Evolutionary conservation across 2,888 invertebrate species (phyloP), one percentile per base, ranked within the genome.

Genomic region (Ophioninae sp.): DNA sequence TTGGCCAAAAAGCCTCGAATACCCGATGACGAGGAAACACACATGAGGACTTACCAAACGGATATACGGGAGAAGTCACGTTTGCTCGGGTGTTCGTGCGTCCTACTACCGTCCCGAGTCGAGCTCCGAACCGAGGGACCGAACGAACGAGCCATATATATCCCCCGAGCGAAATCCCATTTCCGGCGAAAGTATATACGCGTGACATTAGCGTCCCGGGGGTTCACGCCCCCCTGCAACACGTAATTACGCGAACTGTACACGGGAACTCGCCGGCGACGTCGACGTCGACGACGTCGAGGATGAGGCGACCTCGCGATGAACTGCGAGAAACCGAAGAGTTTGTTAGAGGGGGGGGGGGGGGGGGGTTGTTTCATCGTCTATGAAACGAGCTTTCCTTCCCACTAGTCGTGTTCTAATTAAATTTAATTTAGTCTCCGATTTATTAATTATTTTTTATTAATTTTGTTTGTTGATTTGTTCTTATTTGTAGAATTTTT

Each of bases 111-210:
- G 56, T 69, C 71, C 63, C 59, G 44, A 44, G 63, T 51, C 63
- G 58, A 61, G 17, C 17, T 13, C 51, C 1, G 10, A 51, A 9
- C 9, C 17, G 51, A 17, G 17, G 51, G 67, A 59, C 67, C 67
- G 39, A 81, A 69, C 75, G 64, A 81, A 23, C 79, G 80, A 71
- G 80, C 65, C 76, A 75, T 56, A 76, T 72, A 78, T 83, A 82
- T 78, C 75, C 79, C 79, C 73, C 74, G 51, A 82, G 79, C 83
- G 85, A 86, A 87, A 87, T 87, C 87, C 86, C 86, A 89, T 88
- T 87, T 87, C 86, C 87, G 86, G 85, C 84, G 80, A 86, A 86
- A 85, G 86, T 85, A 79, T 81, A 86, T 84, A 85, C 85, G 85
- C 85, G 85, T 86, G 86, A 87, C 87, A 88, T 87, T 85, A 87